A percentile compares a stretch with the other conserved stretches of the same genome.
These are phyloP conservation scores for Danio tinwini DNA, from an alignment of 2,797 vertebrate species.

Conservation along the genomic window DNA sequence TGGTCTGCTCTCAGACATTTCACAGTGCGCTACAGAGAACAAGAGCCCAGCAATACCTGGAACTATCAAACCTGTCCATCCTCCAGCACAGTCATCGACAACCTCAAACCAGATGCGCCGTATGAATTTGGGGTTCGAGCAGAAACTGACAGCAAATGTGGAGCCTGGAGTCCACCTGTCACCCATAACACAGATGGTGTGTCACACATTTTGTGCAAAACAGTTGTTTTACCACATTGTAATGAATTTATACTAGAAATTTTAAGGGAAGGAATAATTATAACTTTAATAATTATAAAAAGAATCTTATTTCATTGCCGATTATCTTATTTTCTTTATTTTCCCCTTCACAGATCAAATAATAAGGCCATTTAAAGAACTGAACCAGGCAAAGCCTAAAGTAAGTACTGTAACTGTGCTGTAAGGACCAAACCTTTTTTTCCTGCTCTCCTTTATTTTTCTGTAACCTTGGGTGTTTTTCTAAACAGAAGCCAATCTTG, in stretches of 20 bases:
- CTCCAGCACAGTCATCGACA: constrained; percentile 90
- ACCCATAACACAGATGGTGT: constrained; percentile 80
- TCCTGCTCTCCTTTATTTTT: constrained; percentile 22
- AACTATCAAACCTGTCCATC: constrained; percentile 94
- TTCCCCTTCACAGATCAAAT: constrained; percentile 67
- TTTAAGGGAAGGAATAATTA: not conserved
- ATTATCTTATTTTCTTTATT: constrained; percentile 19
- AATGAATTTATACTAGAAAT: not conserved
- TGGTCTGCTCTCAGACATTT: constrained; percentile 71
- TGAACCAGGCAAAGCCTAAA: constrained; percentile 56
- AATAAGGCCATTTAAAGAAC: constrained; percentile 65
- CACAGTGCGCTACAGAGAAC: constrained; percentile 67
- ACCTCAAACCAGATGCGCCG: constrained; percentile 87
- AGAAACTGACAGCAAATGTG: constrained; percentile 77
- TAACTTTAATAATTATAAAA: no score
- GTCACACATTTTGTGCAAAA: not conserved
- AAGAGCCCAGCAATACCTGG: constrained; percentile 87
- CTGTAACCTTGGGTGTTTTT: constrained; percentile 42
- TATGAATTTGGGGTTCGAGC: constrained; percentile 96
- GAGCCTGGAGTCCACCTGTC: constrained; percentile 89
- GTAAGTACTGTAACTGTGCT: constrained; percentile 64
- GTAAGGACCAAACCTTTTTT: not conserved
- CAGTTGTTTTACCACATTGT: not conserved
- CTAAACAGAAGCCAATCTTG: constrained; percentile 46
- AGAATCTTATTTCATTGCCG: not conserved